Base-by-base conservation (phyloP, 2,113 vertebrate genomes). In the Ellobius talpinus region DNA sequence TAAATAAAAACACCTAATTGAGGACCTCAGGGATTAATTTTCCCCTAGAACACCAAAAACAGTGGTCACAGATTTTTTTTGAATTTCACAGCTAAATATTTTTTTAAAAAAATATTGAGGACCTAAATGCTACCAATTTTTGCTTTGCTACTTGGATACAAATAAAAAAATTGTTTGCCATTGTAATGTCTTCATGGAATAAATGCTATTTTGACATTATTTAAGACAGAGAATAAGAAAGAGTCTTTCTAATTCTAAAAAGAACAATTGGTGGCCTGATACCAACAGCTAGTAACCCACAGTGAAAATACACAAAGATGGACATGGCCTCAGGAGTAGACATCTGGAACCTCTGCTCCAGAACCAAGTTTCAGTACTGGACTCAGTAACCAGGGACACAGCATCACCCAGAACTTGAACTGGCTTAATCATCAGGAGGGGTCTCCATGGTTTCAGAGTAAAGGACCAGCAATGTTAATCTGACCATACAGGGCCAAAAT, bases 161-260 rank as follows among this genome's bases (percentile, higher is more conserved):
- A 42, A 29, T 89, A 39, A 90, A 17, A 0, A 93, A 85, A 85
- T 24, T 24, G 45, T 85, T 94, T 86, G 33, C 31, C 61, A 74
- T 87, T 93, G 39, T 47, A 65, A 79, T 50, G 65, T 93, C 74
- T 65, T 94, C 65, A 91, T 19, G 73, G 3, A 79, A 89, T 14
- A 97, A 90, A 91, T 90, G 66, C 13, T 91, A 89, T 77, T 88
- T 94, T 86, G 52, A 72, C 65, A 85, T 81, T 45, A 42, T 84
- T 17, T 36, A 55, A 50, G 72, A 55, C 7, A 72, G 5, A 89
- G 31, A 78, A 73, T 87, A 90, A 78, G 81, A 16, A 72, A 74
- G 29, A 93, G n/a, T 66, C 36, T 93, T 85, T 90, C 16, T 45
- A n/a, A 72, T 52, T 86, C 50, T 82, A 92, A 23, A 73, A 72